Conservation (phyloP, 2,113 vertebrate genomes). For the Synchiropus splendidus region DNA sequence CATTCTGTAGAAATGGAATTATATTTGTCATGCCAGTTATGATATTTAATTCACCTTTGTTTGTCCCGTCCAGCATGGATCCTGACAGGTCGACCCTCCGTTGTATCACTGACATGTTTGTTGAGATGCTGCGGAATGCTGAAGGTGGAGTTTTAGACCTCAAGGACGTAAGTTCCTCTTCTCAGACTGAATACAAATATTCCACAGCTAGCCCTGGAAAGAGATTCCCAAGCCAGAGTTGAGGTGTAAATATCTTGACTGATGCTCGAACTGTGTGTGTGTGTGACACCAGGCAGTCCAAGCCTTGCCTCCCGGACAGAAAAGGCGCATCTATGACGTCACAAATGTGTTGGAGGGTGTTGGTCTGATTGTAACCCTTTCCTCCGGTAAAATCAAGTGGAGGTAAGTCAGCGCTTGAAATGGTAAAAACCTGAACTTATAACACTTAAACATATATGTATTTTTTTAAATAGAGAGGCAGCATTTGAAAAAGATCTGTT, state of each 20-base stretch:
- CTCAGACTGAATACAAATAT: too few species aligned
- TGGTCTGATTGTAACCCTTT: constrained; percentile 86
- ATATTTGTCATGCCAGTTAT: too few species aligned
- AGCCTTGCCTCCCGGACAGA: constrained; percentile 69
- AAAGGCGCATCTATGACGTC: constrained; percentile 92
- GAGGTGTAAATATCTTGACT: too few species aligned
- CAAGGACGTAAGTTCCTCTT: constrained; percentile 78
- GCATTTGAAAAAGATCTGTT: too few species aligned
- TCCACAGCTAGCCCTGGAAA: constrained; percentile 1
- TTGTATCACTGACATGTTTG: constrained; percentile 79
- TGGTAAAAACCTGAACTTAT: too few species aligned
- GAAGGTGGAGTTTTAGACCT: constrained; percentile 86
- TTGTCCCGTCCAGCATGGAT: too few species aligned
- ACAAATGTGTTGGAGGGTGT: constrained; percentile 92
- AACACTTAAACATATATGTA: not conserved
- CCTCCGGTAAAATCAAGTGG: constrained; percentile 91
- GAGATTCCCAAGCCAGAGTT: too few species aligned
- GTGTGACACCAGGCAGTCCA: not conserved
- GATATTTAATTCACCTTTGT: too few species aligned
- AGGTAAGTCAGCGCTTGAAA: constrained; percentile 71
- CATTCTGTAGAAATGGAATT: too few species aligned
- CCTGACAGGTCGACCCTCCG: constrained; percentile 82
- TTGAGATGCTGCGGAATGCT: constrained; percentile 79
- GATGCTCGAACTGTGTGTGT: not conserved
- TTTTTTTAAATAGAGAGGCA: not conserved